These are phyloP conservation scores for Nemotelus nigrinus DNA, from an alignment of 2,888 invertebrate genomes.

Conservation along the genomic window DNA sequence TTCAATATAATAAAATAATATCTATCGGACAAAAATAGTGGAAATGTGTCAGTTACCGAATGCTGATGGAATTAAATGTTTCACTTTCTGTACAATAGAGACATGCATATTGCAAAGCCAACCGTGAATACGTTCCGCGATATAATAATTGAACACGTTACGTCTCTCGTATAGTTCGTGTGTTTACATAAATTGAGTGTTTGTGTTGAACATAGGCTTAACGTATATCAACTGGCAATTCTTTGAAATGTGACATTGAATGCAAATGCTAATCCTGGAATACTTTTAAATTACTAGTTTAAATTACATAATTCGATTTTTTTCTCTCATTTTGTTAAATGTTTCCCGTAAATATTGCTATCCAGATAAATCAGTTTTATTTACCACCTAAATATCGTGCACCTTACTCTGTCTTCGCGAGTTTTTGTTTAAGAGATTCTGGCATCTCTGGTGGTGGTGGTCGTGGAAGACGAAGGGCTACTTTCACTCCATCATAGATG, in stretches of 20 bases:
- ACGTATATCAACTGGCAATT: too few species aligned
- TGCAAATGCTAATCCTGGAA: slow-evolving; percentile 14
- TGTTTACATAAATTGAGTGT: too few species aligned
- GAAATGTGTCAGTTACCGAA: slow-evolving; percentile 35
- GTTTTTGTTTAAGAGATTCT: slow-evolving; percentile 83
- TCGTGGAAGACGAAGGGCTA: slow-evolving; percentile 78
- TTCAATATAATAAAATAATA: slow-evolving; percentile 22
- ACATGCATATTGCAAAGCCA: background rate
- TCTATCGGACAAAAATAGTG: slow-evolving; percentile 19
- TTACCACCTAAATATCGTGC: slow-evolving; percentile 31
- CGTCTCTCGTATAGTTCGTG: too few species aligned
- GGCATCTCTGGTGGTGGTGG: slow-evolving; percentile 98
- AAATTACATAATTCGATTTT: background rate
- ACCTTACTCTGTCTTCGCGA: slow-evolving; percentile 56
- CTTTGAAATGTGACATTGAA: background rate
- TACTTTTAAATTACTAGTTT: slow-evolving; percentile 8
- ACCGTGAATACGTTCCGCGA: background rate
- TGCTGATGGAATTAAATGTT: slow-evolving; percentile 9
- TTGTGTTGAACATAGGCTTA: too few species aligned
- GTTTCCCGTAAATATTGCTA: slow-evolving; percentile 39
- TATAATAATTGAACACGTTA: background rate
- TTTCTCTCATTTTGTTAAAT: background rate
- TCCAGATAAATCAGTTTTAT: slow-evolving; percentile 13
- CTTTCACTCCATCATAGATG: slow-evolving; percentile 96
- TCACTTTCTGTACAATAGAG: background rate